Percentiles rank a stretch among this genome's conserved stretches.
These are phyloP conservation scores for Crenuchus spilurus DNA, from an alignment of 2,797 vertebrate genomes.

Conservation along the genomic window DNA sequence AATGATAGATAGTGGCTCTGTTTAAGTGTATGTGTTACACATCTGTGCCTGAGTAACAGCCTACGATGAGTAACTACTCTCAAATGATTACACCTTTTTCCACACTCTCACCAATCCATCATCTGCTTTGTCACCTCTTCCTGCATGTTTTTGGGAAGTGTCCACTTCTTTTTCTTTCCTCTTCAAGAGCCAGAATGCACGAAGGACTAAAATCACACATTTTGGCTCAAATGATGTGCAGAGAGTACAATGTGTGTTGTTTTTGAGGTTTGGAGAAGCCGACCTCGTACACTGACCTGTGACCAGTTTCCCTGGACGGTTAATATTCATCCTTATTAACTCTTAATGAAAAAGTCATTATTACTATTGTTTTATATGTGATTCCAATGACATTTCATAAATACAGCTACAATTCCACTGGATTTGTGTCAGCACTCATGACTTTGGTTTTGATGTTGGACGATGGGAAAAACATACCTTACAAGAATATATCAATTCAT, in stretches of 20 bases:
- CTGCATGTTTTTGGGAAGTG: slow-evolving; percentile 8
- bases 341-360: background rate
- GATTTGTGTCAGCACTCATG: too few species aligned
- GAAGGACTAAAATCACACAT: slow-evolving; percentile 4
- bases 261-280: background rate
- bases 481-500: too few species aligned
- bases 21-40: slow-evolving; percentile 39
- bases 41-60: slow-evolving; percentile 49
- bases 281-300: slow-evolving; percentile 11
- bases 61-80: slow-evolving; percentile 49
- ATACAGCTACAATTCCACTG: too few species aligned
- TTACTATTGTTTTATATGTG: too few species aligned
- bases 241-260: background rate
- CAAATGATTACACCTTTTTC: slow-evolving; percentile 49
- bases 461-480: too few species aligned
- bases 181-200: slow-evolving; percentile 23
- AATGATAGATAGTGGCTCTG: slow-evolving; percentile 35
- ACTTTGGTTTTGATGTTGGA: too few species aligned
- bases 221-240: slow-evolving; percentile 4
- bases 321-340: background rate
- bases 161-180: background rate
- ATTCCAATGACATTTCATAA: too few species aligned
- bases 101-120: slow-evolving; percentile 40
- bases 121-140: slow-evolving; percentile 36
- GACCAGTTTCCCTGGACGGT: slow-evolving; percentile 5